phyloP scores from a whole-genome alignment of 2,888 invertebrate genomes.

The Scaptodrosophila latifasciaeformis region DNA sequence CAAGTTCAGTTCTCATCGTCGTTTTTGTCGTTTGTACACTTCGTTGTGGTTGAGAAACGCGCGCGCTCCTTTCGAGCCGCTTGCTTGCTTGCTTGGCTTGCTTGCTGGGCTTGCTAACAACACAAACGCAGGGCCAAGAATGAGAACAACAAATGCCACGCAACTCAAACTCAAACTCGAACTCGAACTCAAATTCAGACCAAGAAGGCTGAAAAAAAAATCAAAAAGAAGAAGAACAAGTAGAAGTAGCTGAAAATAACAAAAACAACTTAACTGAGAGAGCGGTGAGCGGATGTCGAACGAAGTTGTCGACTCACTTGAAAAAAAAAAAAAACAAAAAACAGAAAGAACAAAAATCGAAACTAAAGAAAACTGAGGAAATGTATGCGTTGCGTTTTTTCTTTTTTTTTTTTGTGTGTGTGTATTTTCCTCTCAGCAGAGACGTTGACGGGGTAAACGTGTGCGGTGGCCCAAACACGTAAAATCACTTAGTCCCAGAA shows the following conservation, averaged over 20 bases:
- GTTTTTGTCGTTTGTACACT: conserved; percentile 45
- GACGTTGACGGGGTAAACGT: conserved; percentile 34
- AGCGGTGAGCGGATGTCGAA: conserved; percentile 32
- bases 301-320: too few species aligned
- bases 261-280: too few species aligned
- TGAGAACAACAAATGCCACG: conserved; percentile 62
- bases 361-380: conserved; percentile 10
- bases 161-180: conserved; percentile 61
- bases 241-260: conserved; percentile 17
- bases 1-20: conserved; percentile 42
- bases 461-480: conserved; percentile 71
- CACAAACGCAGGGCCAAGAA: conserved; percentile 64
- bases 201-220: conserved; percentile 45
- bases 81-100: conserved; percentile 22
- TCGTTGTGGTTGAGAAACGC: conserved; percentile 24
- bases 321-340: conserved; percentile 28
- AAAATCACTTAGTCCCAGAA: conserved; percentile 67
- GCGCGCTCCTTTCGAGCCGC: conserved; percentile 36
- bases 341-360: neutral
- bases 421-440: neutral
- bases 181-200: too few species aligned
- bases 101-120: conserved; percentile 44
- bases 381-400: too few species aligned
- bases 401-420: too few species aligned
- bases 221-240: conserved; percentile 29